Conservation (phyloP, 2,113 vertebrate genomes). For the Mastomys coucha region DNA sequence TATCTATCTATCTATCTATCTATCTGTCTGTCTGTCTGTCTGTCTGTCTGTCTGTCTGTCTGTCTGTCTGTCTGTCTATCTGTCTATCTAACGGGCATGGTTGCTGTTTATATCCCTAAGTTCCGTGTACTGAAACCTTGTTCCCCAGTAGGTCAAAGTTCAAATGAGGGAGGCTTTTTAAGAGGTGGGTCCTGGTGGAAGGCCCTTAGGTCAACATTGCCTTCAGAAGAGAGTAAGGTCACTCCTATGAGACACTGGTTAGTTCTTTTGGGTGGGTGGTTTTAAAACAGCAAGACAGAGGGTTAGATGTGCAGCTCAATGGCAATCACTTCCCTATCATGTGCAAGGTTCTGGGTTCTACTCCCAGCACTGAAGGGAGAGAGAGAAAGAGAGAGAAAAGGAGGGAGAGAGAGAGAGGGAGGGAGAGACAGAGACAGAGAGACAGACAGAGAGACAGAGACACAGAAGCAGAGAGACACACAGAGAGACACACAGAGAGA, state of each 20-base stretch:
- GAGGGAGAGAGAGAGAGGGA: neutral
- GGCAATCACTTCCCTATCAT: neutral
- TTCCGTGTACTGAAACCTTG: neutral
- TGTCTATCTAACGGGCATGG: neutral
- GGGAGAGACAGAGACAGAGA: neutral
- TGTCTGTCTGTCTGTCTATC: neutral
- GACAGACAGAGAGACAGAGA: too few relatives aligned
- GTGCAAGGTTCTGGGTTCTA: neutral
- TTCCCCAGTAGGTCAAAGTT: neutral
- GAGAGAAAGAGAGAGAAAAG: fast-evolving
- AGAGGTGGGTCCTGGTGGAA: neutral
- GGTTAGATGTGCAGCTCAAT: neutral
- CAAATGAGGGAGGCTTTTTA: neutral
- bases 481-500: neutral
- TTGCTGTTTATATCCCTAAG: neutral
- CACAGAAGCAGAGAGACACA: too few relatives aligned
- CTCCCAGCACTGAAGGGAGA: neutral
- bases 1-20: neutral
- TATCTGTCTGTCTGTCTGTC: neutral
- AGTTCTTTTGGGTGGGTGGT: neutral
- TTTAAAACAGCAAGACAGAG: neutral
- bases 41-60: neutral
- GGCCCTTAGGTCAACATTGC: neutral
- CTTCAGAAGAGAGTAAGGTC: neutral
- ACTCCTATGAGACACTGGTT: neutral